Conservation (phyloP, 1,140 invertebrate genomes). For the Drosophila ananassae region DNA sequence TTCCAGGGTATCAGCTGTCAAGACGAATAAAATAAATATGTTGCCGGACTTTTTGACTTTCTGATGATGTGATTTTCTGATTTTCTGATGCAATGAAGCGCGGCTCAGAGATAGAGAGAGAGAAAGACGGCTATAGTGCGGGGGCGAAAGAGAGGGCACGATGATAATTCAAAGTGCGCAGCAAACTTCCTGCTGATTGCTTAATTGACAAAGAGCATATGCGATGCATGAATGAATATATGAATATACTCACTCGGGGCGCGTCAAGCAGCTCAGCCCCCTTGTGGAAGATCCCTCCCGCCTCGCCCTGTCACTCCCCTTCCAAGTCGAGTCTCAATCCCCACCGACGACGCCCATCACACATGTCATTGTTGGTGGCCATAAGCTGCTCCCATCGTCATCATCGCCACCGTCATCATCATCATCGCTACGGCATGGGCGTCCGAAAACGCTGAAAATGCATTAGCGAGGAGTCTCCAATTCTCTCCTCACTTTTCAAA, state of each 20-base stretch:
- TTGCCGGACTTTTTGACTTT: conserved; percentile 28
- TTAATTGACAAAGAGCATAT: conserved; percentile 82
- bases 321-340: not conserved
- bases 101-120: not conserved
- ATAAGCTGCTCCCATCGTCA: conserved; percentile 64
- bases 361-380: conserved; percentile 79
- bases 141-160: not conserved
- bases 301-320: conserved; percentile 1
- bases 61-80: conserved; percentile 73
- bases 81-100: conserved; percentile 48
- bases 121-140: not conserved
- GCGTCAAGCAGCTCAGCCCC: not conserved
- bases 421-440: conserved; percentile 61
- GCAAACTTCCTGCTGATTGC: conserved; percentile 82
- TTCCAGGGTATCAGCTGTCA: conserved; percentile 13
- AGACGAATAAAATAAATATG: not conserved
- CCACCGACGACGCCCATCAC: conserved; percentile 29
- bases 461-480: conserved; percentile 74
- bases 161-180: conserved; percentile 76
- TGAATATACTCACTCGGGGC: conserved; percentile 33
- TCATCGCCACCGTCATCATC: conserved; percentile 43
- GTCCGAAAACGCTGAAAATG: conserved; percentile 77
- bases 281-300: not conserved
- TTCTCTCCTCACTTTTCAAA: conserved; percentile 35
- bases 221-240: conserved; percentile 80